A percentile compares a stretch with the other conserved stretches of the same genome.
These are phyloP conservation scores for Neotoxoptera formosana DNA, from an alignment of 1,140 invertebrate species.

Conservation along the genomic window DNA sequence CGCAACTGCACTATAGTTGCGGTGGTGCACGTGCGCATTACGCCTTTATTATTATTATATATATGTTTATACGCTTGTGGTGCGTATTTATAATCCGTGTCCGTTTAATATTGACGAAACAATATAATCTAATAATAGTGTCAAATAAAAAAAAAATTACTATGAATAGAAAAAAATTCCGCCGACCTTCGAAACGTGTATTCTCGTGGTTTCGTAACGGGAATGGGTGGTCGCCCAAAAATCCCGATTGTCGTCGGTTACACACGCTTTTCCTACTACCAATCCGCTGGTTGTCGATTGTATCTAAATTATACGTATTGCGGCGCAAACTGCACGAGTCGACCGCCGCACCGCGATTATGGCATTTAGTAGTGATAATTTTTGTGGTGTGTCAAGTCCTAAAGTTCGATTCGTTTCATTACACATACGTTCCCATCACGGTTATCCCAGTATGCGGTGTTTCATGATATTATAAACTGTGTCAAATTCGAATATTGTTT, in stretches of 20 bases:
- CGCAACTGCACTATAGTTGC: constrained; percentile 38
- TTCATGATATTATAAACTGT: neutral
- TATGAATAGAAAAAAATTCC: neutral
- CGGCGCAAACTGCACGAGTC: neutral
- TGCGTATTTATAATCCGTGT: constrained; percentile 6
- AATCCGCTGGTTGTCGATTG: neutral
- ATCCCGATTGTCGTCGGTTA: neutral
- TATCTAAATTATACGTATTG: neutral
- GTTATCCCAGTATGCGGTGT: neutral
- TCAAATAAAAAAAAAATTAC: neutral
- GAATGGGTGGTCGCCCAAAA: neutral
- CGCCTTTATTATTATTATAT: neutral
- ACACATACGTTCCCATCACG: neutral
- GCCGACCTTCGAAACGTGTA: neutral
- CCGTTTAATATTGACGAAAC: constrained; percentile 23
- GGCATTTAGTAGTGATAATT: neutral
- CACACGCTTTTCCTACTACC: neutral
- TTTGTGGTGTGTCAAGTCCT: neutral
- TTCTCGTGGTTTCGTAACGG: constrained; percentile 50
- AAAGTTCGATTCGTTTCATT: constrained; percentile 1
- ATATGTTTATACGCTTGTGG: neutral
- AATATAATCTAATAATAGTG: neutral
- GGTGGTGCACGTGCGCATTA: neutral
- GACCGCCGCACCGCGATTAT: neutral
- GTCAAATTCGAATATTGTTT: neutral